These are phyloP conservation scores for Cylindroiulus punctatus DNA, from an alignment of 2,888 invertebrate species.

Conservation along the genomic window DNA sequence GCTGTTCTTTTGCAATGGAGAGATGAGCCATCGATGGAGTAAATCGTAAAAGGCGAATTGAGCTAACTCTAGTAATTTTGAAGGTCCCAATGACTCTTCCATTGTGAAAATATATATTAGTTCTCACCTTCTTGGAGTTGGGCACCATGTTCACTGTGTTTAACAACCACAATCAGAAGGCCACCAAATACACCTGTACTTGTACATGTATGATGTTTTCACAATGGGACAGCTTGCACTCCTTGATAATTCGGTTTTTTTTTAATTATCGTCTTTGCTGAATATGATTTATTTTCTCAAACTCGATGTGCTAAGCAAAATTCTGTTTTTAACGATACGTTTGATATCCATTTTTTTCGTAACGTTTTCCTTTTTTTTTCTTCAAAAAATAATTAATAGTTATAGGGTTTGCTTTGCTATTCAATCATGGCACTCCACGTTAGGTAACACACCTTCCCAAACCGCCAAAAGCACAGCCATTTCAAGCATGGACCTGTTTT, in stretches of 20 bases:
- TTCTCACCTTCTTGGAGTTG: too few relatives aligned
- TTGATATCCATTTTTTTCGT: too few relatives aligned
- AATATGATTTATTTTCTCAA: too few relatives aligned
- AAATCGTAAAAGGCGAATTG: neutral
- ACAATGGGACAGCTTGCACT: too few relatives aligned
- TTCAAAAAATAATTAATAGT: neutral
- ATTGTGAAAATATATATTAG: too few relatives aligned
- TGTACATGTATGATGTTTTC: too few relatives aligned
- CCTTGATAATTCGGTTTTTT: too few relatives aligned
- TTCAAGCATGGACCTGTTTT: slow-evolving; percentile 47
- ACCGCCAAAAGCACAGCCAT: slow-evolving; percentile 43
- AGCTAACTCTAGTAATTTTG: neutral
- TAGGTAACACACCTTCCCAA: neutral
- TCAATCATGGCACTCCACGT: slow-evolving; percentile 39
- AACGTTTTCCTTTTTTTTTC: neutral
- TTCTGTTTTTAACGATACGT: too few relatives aligned
- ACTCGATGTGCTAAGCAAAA: too few relatives aligned
- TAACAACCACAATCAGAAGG: neutral
- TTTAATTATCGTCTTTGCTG: too few relatives aligned
- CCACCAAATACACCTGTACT: too few relatives aligned
- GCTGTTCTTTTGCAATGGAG: neutral
- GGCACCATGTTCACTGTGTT: neutral
- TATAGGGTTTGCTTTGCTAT: slow-evolving; percentile 3
- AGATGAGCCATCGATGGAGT: neutral
- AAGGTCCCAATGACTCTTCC: too few relatives aligned